Percentiles rank a stretch among this genome's conserved stretches.
phyloP scores from a whole-genome alignment of 2,113 vertebrate species.

The Indicator indicator region DNA sequence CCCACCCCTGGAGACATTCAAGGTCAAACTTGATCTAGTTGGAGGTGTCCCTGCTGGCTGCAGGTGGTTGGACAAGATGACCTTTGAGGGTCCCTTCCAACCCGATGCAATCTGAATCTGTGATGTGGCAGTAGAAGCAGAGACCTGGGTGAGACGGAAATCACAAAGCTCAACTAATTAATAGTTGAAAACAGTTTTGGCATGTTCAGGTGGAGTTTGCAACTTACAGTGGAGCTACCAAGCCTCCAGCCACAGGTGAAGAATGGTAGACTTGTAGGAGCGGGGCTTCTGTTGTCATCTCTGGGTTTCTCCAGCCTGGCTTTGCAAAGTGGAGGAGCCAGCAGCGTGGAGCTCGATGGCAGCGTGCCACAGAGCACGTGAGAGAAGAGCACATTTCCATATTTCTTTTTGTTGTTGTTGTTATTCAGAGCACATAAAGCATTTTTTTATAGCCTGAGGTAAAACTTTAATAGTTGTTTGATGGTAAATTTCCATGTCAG shows the following conservation, averaged over 20 bases:
- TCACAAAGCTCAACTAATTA: rapidly evolving
- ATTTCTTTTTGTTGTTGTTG: background rate
- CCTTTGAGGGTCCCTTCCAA: no score
- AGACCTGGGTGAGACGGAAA: background rate
- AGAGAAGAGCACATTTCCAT: background rate
- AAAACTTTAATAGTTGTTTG: slow-evolving; percentile 54
- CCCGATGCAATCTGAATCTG: no score
- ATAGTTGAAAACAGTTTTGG: background rate
- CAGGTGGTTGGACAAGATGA: no score
- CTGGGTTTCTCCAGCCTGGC: background rate
- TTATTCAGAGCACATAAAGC: background rate
- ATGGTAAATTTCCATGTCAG: slow-evolving; percentile 70
- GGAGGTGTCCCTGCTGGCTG: no score
- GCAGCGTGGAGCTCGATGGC: background rate
- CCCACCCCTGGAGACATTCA: no score
- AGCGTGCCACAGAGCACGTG: background rate
- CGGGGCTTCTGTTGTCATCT: background rate
- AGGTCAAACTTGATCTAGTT: no score
- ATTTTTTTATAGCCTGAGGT: slow-evolving; percentile 48
- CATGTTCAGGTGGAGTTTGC: background rate
- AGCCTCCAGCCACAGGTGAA: background rate
- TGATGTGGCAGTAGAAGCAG: background rate
- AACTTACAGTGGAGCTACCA: background rate
- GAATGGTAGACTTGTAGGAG: background rate
- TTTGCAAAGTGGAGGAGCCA: background rate